Evolutionary conservation across 2,888 invertebrate genomes (phyloP), one percentile per base, ranked within the genome.

Genomic region (Cacoxenus indagator): DNA sequence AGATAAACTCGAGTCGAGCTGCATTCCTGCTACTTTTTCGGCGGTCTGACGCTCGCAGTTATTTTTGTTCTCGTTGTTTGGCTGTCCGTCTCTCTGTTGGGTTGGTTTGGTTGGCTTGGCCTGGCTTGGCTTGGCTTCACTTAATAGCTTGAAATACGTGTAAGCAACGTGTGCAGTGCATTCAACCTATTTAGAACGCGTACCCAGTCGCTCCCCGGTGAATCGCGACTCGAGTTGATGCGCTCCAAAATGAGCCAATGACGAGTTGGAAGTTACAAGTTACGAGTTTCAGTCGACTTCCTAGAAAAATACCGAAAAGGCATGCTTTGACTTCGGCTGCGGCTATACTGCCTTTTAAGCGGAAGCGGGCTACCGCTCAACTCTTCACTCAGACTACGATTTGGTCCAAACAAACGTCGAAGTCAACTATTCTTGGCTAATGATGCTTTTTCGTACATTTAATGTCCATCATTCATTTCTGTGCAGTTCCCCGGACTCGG

Each of bases 381-480:
- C 37, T 37, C n/a, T 14, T 37, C 37, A 37, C 37, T 4, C 5
- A 48, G 19, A 45, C 57, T 24, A 9, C 14, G 48, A 55, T 29
- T 45, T 14, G 54, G 48, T 6, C 11, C 1, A 4, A 17, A 19
- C 55, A 17, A 27, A 37, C 64, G 27, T 45, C 70, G 46, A 65
- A 74, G 69, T 73, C 76, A 46, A 76, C 82, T 83, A 82, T 83
- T 82, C 83, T 81, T 79, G 82, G 84, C 79, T 82, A 82, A 82
- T 82, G 84, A 82, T 82, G 84, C 75, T 76, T 76, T 74, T 71
- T 72, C 65, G 65, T 66, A 68, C 62, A 71, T 78, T 82, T 78
- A 78, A 81, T 82, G 82, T 82, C 82, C 79, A 82, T 82, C 82
- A 82, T 81, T 83, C 82, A 80, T 82, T 77, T 78, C 74, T 71